Evolutionary conservation across 2,888 invertebrate species (phyloP).

Genomic region (Drosophila paramelanica): DNA sequence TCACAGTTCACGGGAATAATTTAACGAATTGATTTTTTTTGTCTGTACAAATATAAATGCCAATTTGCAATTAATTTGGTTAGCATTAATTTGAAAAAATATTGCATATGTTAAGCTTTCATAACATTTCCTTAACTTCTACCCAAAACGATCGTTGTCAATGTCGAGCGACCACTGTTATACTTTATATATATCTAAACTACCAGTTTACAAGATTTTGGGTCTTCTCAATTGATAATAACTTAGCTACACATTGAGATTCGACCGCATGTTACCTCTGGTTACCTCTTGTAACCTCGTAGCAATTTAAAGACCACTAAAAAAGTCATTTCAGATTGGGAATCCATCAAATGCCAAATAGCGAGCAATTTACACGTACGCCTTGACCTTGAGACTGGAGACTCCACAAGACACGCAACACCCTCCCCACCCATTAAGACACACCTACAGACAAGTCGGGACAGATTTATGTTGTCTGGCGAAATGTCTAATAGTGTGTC

Average conservation of each 20-base stretch:
- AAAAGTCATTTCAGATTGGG: slow-evolving; percentile 9
- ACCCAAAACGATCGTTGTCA: too few relatives aligned
- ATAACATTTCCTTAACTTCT: too few relatives aligned
- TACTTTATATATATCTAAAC: too few relatives aligned
- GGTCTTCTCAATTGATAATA: not conserved
- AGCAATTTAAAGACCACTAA: slow-evolving; percentile 14
- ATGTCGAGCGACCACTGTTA: too few relatives aligned
- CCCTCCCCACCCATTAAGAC: slow-evolving; percentile 1
- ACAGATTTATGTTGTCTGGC: slow-evolving; percentile 73
- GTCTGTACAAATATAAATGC: too few relatives aligned
- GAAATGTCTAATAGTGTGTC: slow-evolving; percentile 38
- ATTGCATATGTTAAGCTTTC: too few relatives aligned
- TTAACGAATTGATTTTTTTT: too few relatives aligned
- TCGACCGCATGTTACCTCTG: not conserved
- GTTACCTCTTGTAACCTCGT: slow-evolving; percentile 19
- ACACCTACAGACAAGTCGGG: not conserved
- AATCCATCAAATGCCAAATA: slow-evolving; percentile 50
- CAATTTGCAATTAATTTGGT: too few relatives aligned
- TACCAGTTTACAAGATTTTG: not conserved
- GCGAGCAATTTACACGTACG: slow-evolving; percentile 66
- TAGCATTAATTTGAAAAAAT: too few relatives aligned
- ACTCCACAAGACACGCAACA: not conserved
- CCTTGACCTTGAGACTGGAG: slow-evolving; percentile 62
- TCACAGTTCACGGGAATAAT: too few relatives aligned
- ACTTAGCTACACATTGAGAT: not conserved